These are phyloP conservation scores for Apodemus sylvaticus DNA, from an alignment of 2,113 vertebrate species.

Conservation along the genomic window DNA sequence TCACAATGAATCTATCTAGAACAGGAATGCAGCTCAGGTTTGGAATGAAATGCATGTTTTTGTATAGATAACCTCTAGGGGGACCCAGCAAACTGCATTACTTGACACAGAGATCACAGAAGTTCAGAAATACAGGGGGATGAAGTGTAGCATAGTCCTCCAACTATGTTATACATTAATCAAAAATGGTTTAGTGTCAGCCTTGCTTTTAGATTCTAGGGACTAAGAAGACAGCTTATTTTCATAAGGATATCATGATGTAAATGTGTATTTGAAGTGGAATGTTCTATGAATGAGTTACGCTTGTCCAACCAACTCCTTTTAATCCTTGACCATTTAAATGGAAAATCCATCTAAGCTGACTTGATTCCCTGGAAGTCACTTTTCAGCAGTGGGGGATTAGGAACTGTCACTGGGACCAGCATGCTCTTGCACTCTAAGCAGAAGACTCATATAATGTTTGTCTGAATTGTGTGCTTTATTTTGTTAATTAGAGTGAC, in stretches of 20 bases:
- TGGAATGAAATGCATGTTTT: conserved; percentile 31
- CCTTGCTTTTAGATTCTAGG: conserved; percentile 64
- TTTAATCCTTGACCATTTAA: conserved; percentile 78
- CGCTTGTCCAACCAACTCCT: conserved; percentile 65
- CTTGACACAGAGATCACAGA: conserved; percentile 21
- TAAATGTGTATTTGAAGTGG: conserved; percentile 67
- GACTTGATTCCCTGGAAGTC: conserved; percentile 78
- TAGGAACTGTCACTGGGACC: conserved; percentile 69
- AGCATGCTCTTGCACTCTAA: conserved; percentile 49
- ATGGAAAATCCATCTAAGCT: conserved; percentile 75
- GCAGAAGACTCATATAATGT: conserved; percentile 48
- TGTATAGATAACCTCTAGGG: conserved; percentile 39
- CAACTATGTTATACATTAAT: conserved; percentile 67
- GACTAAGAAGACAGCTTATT: conserved; percentile 70
- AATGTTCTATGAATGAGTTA: conserved; percentile 74
- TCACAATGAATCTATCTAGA: conserved; percentile 57
- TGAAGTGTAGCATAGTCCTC: neutral
- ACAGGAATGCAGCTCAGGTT: conserved; percentile 43
- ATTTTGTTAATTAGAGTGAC: conserved; percentile 66
- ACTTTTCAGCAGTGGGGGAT: conserved; percentile 70
- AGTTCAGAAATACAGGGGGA: conserved; percentile 43
- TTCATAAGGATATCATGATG: conserved; percentile 75
- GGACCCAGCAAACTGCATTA: conserved; percentile 24
- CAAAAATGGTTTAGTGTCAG: conserved; percentile 67
- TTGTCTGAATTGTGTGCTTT: conserved; percentile 70